Percentiles rank a stretch among this genome's conserved stretches.
Conservation (phyloP, 2,888 invertebrate species). For the Molanna angustata region DNA sequence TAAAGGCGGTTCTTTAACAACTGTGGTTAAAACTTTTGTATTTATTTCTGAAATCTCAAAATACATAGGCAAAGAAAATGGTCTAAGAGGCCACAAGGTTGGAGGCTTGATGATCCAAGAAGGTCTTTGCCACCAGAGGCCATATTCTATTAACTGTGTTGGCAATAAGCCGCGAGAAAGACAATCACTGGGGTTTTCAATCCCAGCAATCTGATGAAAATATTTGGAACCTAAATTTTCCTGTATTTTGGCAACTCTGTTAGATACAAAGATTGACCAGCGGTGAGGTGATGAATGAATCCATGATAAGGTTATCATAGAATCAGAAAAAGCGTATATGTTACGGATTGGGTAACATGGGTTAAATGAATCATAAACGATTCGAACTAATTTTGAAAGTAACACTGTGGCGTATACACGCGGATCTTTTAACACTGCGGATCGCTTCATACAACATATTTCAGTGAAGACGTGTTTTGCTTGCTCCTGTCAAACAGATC, state of each 20-base stretch:
- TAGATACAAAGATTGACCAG: slow-evolving; percentile 3
- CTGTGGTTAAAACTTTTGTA: background rate
- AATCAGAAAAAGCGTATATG: slow-evolving; percentile 2
- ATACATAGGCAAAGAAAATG: background rate
- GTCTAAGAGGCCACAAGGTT: background rate
- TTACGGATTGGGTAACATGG: background rate
- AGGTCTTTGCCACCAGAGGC: background rate
- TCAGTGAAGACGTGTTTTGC: no score
- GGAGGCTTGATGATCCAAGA: background rate
- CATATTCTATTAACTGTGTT: background rate
- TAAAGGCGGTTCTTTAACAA: background rate
- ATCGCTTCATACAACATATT: no score
- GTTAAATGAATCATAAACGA: slow-evolving; percentile 2
- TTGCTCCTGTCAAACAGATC: no score
- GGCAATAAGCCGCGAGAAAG: background rate
- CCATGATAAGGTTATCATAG: background rate
- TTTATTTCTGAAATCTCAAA: background rate
- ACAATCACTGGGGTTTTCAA: slow-evolving; percentile 3
- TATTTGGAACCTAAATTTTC: slow-evolving; percentile 3
- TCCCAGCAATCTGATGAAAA: slow-evolving; percentile 1
- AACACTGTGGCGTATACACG: background rate
- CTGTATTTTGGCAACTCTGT: background rate
- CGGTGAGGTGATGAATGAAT: slow-evolving; percentile 4
- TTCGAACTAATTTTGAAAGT: slow-evolving; percentile 5
- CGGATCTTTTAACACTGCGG: no score